phyloP scores from a whole-genome alignment of 2,797 vertebrate genomes.

The Pipistrellus kuhlii region DNA sequence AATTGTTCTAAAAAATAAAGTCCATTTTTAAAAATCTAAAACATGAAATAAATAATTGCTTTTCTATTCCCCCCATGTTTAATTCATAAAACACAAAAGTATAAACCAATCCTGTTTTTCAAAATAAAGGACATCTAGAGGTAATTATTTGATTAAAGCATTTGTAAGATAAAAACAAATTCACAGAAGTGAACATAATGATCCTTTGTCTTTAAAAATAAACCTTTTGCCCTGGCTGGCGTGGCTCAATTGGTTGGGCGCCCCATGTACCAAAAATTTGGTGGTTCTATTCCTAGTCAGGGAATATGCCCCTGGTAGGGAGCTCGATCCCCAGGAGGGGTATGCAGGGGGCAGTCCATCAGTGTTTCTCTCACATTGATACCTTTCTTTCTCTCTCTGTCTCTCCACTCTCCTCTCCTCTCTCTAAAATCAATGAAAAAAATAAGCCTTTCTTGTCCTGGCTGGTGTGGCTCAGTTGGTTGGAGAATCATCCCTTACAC shows the following conservation, averaged over 20 bases:
- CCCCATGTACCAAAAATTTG: not conserved
- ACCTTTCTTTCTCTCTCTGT: not conserved
- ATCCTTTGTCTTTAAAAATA: constrained; percentile 1
- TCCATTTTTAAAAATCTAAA: constrained; percentile 44
- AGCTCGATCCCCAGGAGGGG: not conserved
- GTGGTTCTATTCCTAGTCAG: not conserved
- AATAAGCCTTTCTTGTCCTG: not conserved
- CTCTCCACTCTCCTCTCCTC: not conserved
- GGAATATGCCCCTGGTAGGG: not conserved
- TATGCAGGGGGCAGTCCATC: not conserved
- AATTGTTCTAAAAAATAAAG: constrained; percentile 1
- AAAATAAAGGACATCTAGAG: constrained; percentile 44
- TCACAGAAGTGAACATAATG: not conserved
- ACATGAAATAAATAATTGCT: not conserved
- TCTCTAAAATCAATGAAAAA: not conserved
- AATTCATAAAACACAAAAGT: constrained; percentile 47
- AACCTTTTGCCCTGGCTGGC: not conserved
- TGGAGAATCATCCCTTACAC: not conserved
- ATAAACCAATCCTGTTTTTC: constrained; percentile 24
- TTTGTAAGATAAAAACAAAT: constrained; percentile 47
- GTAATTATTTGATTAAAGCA: constrained; percentile 33
- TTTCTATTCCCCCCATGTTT: constrained; percentile 40
- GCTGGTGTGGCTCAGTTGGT: not conserved
- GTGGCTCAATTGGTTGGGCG: not conserved
- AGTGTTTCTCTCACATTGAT: not conserved